A percentile compares a stretch with the other conserved stretches of the same genome.
Evolutionary conservation across 2,888 invertebrate genomes (phyloP).

Genomic region (Volucella inflata): DNA sequence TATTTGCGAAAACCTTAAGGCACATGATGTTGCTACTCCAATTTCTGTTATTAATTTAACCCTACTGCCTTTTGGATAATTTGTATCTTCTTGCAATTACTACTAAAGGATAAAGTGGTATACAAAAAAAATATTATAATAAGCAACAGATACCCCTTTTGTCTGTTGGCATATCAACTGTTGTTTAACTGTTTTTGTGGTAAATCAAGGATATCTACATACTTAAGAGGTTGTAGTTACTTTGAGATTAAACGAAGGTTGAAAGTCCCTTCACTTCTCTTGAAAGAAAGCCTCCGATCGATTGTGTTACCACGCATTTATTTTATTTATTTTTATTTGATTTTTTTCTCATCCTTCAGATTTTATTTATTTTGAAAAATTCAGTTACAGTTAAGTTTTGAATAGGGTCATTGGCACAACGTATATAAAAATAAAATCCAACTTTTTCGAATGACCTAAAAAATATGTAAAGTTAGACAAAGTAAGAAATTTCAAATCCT

Average conservation of each 20-base stretch:
- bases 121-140: too few relatives aligned
- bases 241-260: conserved; percentile 52
- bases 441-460: too few relatives aligned
- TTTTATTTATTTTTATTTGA: not conserved
- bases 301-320: conserved; percentile 1
- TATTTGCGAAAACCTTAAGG: not conserved
- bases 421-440: too few relatives aligned
- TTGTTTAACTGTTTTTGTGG: not conserved
- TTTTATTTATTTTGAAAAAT: conserved; percentile 3
- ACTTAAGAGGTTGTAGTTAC: conserved; percentile 53
- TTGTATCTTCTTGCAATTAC: too few relatives aligned
- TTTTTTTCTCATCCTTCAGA: not conserved
- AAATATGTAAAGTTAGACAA: too few relatives aligned
- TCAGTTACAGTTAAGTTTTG: not conserved
- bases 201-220: conserved; percentile 60
- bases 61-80: too few relatives aligned
- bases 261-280: conserved; percentile 57
- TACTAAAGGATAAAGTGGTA: too few relatives aligned
- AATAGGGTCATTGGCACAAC: too few relatives aligned
- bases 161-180: not conserved
- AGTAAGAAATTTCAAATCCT: too few relatives aligned
- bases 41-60: not conserved
- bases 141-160: not conserved
- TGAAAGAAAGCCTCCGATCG: conserved; percentile 20
- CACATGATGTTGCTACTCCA: conserved; percentile 19